These are phyloP conservation scores for Drosophila quadrilineata DNA, from an alignment of 1,140 invertebrate genomes.

Conservation along the genomic window DNA sequence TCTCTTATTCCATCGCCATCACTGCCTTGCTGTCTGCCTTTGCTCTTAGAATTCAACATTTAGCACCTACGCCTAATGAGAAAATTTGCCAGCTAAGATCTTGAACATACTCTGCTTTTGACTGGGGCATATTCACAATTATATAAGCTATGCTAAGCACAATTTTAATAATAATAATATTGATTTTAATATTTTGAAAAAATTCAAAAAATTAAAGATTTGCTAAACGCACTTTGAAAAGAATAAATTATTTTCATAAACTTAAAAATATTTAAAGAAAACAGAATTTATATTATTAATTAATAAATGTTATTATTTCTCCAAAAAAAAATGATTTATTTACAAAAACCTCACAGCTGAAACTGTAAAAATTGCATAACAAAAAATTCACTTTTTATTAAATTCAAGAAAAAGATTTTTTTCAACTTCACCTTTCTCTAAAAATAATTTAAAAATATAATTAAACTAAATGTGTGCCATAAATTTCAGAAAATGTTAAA, in stretches of 20 bases:
- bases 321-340: too few species aligned
- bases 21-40: not conserved
- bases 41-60: not conserved
- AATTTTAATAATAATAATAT: not conserved
- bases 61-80: constrained; percentile 13
- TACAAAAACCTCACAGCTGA: too few species aligned
- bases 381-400: too few species aligned
- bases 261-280: not conserved
- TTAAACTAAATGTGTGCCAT: too few species aligned
- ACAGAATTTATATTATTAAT: too few species aligned
- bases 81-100: not conserved
- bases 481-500: too few species aligned
- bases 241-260: not conserved
- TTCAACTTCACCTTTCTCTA: too few species aligned
- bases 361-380: too few species aligned
- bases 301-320: too few species aligned
- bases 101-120: constrained; percentile 5
- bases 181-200: not conserved
- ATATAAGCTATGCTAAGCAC: too few species aligned
- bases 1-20: not conserved
- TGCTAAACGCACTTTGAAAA: not conserved
- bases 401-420: not conserved
- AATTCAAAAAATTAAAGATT: not conserved
- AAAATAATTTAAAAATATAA: not conserved
- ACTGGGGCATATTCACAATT: too few species aligned